Evolutionary conservation across 2,888 invertebrate genomes (phyloP), one percentile per base, ranked within the genome.

Genomic region (Tetragonula carbonaria): DNA sequence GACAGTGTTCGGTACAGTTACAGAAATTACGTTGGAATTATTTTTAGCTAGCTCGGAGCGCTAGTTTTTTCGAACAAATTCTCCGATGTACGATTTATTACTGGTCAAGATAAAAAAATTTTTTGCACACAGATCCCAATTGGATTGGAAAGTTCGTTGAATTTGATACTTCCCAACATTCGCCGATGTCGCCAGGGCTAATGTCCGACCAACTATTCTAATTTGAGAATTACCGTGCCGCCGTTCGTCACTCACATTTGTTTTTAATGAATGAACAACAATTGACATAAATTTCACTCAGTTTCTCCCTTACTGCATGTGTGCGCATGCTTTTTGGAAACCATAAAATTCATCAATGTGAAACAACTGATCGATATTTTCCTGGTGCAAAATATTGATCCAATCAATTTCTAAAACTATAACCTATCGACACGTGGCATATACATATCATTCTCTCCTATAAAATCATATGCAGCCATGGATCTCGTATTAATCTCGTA

Each of bases 131-230:
- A 28, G 55, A 18, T 66, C 50, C 18, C 23, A 18, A 28, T 70
- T 28, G 65, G 59, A 16, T 23, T 6, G 65, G 66, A 38, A 45
- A 70, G 38, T 66, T 51, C 59, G 57, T 23, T 23, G 70, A 67
- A 73, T 73, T 81, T 78, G 73, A 78, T 62, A 62, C 45, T 50
- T 45, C 78, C 72, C 78, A 81, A 73, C 50, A 57, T 55, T 59
- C 5, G 33, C 11, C 38, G 63, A 33, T 38, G 70, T 33, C 51
- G 28, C 16, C 28, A 76, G 23, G 79, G 78, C 78, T 73, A 78
- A 81, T 53, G 81, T 28, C 66, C 81, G 78, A 62, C 53, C 59
- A 45, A 28, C 78, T 78, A 67, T 73, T 78, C 53, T 78, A 67
- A 78, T 78, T 72, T 45, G 51, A 45, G 57, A 18, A 5, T 8